Base-by-base conservation (phyloP, 2,888 invertebrate species). In the Ischnura elegans region DNA sequence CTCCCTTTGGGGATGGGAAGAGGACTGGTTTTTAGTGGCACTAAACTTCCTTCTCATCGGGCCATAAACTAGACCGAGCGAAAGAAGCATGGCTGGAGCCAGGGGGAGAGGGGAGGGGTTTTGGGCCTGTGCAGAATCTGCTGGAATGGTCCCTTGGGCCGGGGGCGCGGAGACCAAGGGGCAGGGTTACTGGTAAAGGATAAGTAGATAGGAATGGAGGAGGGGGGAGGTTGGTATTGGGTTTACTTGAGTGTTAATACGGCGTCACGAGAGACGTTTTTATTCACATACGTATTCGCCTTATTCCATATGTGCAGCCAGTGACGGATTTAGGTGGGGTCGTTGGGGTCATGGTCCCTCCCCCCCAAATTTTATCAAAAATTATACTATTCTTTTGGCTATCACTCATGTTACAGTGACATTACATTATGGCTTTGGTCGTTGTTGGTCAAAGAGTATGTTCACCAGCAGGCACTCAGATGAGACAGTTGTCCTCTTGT, bases 21-120 rank as follows among this genome's bases (percentile, higher is more conserved):
- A 43, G 90, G 90, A 90, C 90, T 90, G 90, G 90, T 90, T 90
- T 90, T 90, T 90, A 90, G 90, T 90, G 90, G 90, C 90, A 90
- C 90, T 90, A 90, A 90, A 55, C 90, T 90, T 90, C 90, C 61
- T 90, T 43, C 90, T 90, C 90, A 90, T 90, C 90, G 90, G 90
- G 45, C 55, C 43, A 90, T 90, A 90, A 90, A 90, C 90, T 90
- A 76, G 76, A 76, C 29, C 36, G 76, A 76, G 86, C n/a, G 45
- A 36, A 25, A 29, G 45, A 86, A 25, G 25, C 21, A 16, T 19
- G 86, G 21, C n/a, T 25, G 42, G 85, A 42, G 36, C 5, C 42
- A 21, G 84, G 36, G 84, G n/a, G 84, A 36, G 19, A 42, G 29
- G 42, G 36, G 43, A n/a, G n/a, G n/a, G n/a, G n/a, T n/a, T n/a